A percentile compares a stretch with the other conserved stretches of the same genome.
Evolutionary conservation across 2,797 vertebrate genomes (phyloP).

Genomic region (Acanthurus tractus): DNA sequence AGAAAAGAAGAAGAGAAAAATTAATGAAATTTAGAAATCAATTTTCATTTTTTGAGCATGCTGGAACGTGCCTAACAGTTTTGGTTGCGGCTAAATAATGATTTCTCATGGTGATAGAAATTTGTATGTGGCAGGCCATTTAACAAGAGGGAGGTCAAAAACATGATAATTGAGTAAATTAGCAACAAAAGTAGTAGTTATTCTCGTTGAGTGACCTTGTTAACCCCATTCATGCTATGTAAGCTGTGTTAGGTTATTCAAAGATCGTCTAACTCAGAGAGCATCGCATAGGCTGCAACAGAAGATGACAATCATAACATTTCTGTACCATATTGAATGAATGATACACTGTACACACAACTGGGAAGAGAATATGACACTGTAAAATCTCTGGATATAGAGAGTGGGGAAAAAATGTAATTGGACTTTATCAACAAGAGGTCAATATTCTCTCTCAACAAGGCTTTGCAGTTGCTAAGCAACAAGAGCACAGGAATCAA

Average conservation of each 20-base stretch:
- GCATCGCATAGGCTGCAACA: conserved; percentile 5
- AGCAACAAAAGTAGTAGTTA: conserved; percentile 41
- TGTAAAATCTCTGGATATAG: conserved; percentile 68
- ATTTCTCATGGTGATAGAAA: conserved; percentile 49
- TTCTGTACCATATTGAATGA: conserved; percentile 48
- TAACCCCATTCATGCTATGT: conserved; percentile 24
- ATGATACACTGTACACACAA: conserved; percentile 38
- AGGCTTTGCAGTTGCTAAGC: conserved; percentile 84
- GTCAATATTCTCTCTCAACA: conserved; percentile 78
- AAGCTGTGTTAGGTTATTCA: conserved; percentile 30
- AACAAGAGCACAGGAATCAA: conserved; percentile 79
- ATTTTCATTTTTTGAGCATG: conserved; percentile 61
- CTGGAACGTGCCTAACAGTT: conserved; percentile 51
- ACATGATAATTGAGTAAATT: conserved; percentile 59
- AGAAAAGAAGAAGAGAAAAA: conserved; percentile 49
- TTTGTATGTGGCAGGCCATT: conserved; percentile 43
- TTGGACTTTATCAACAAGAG: conserved; percentile 82
- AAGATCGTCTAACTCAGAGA: conserved; percentile 3
- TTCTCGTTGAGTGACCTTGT: conserved; percentile 34
- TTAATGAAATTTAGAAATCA: conserved; percentile 74
- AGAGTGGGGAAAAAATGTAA: conserved; percentile 65
- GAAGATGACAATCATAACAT: conserved; percentile 42
- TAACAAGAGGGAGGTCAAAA: conserved; percentile 35
- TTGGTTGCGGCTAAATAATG: conserved; percentile 51
- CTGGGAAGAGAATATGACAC: conserved; percentile 45